phyloP scores from a whole-genome alignment of 2,797 vertebrate genomes.

The Acrocephalus scirpaceus region DNA sequence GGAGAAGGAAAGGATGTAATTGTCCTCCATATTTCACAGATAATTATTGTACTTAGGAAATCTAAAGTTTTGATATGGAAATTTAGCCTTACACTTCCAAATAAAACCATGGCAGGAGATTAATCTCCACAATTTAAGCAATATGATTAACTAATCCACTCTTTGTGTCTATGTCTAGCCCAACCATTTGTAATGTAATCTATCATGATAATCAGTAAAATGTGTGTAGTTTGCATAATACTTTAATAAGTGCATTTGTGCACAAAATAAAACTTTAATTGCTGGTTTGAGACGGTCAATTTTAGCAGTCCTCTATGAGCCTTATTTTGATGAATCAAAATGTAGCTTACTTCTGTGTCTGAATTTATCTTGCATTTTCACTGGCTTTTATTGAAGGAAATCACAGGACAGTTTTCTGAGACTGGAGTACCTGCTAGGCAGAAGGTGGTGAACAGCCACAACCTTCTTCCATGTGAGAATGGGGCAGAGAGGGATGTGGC shows the following conservation, averaged over 20 bases:
- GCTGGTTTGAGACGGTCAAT: not conserved
- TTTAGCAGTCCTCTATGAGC: constrained; percentile 17
- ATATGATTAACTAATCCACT: constrained; percentile 60
- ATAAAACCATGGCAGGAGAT: constrained; percentile 12
- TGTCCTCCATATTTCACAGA: not conserved
- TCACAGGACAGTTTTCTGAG: not conserved
- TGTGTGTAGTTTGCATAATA: constrained; percentile 53
- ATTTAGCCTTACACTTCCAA: constrained; percentile 32
- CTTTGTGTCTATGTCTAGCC: constrained; percentile 18
- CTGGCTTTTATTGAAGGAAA: not conserved
- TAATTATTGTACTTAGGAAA: constrained; percentile 17
- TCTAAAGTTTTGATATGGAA: not conserved
- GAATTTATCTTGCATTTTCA: constrained; percentile 21
- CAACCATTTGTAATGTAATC: constrained; percentile 42
- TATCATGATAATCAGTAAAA: constrained; percentile 60
- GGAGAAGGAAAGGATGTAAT: not conserved
- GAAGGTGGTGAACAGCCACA: not conserved
- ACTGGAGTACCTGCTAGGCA: not conserved
- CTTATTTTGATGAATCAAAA: constrained; percentile 32
- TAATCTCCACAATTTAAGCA: constrained; percentile 25
- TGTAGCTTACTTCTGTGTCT: constrained; percentile 10
- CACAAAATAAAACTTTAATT: constrained; percentile 49
- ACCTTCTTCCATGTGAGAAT: not conserved
- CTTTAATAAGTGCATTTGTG: constrained; percentile 53
- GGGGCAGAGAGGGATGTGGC: not conserved